Base-by-base conservation (phyloP, 2,888 invertebrate species). In the Nycteola revayana region DNA sequence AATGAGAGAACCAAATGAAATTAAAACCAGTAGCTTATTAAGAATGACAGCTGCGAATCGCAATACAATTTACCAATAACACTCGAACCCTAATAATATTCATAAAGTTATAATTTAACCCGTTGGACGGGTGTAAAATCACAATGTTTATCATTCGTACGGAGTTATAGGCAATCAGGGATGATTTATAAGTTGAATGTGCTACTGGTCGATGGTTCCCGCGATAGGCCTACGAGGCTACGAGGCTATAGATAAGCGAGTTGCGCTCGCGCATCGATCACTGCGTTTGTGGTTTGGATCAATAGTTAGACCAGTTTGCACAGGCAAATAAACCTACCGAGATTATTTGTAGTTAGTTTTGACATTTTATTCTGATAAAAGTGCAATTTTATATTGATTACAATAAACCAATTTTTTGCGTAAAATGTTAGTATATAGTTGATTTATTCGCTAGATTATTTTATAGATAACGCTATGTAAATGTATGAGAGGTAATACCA, bases 121-220 rank as follows among this genome's bases (percentile, higher is more conserved):
- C 28, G 32, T 28, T 47, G 37, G 58, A 59, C 59, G 63, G 67
- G 65, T 65, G 73, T 73, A 66, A 67, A 71, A 68, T 61, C 64
- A 69, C 61, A 71, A 67, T 73, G 65, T 71, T 74, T 77, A 77
- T 77, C 76, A 76, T 61, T 67, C 67, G 59, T 66, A 66, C 52
- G 62, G 66, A 72, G 67, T 72, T 73, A 74, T 73, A 68, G 73
- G 68, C 72, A 71, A 78, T 77, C 75, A 70, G 60, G 50, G 56
- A 73, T 80, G 79, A 82, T 74, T 80, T 79, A 83, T 75, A 62
- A 61, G 46, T 49, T 49, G 60, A 65, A 68, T 68, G 69, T 65
- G 75, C 75, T 75, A 78, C 78, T 63, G 75, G 62, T 60, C 66
- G 75, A 66, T 66, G 58, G 54, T 40, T 39, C 49, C 51, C 39